Base-by-base conservation (phyloP, 2,113 vertebrate species). In the Hepsetus odoe region DNA sequence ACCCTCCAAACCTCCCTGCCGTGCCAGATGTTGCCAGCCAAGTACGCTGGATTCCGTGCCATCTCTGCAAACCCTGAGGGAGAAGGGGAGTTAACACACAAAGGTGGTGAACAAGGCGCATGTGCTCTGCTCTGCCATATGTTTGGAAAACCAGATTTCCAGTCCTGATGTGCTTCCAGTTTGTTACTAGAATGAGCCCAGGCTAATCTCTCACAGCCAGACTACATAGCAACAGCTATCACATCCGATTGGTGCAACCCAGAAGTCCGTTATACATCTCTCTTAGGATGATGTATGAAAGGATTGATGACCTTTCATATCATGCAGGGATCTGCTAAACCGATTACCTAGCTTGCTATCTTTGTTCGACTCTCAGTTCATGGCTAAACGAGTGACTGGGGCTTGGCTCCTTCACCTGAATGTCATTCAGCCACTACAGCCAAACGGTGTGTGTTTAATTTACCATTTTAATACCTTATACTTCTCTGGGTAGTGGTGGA, bases 11-110 rank as follows among this genome's bases (percentile, higher is more conserved):
- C 24, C 44, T 74, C 13, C 1, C 58, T 44, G 24, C 11, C 1
- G 58, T 74, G 73, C 78, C 90, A 90, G 87, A 87, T 89, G 87
- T 88, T 84, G 76, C 79, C 84, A 81, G 83, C 80, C 83, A 79
- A 38, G 72, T 80, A 86, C 32, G 66, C 24, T 32, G 64, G 80
- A 86, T 82, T 77, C 83, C 80, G 55, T 58, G 78, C 77, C 79
- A 72, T 72, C 68, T 75, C 58, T 70, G 81, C 84, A 85, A 87
- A 84, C 84, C 82, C 85, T 86, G 30, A 46, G 84, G 58, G 1
- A 72, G 42, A 55, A 74, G 67, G 12, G 18, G 74, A 66, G 66
- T 76, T 66, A 66, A 66, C 53, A 64, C 30, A 76, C 46, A 55
- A 62, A 33, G 59, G 59, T 32, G 18, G 2, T 2, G 16, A 62